Evolutionary conservation across 2,888 invertebrate genomes (phyloP), one percentile per base, ranked within the genome.

Genomic region (Pterostichus madidus): DNA sequence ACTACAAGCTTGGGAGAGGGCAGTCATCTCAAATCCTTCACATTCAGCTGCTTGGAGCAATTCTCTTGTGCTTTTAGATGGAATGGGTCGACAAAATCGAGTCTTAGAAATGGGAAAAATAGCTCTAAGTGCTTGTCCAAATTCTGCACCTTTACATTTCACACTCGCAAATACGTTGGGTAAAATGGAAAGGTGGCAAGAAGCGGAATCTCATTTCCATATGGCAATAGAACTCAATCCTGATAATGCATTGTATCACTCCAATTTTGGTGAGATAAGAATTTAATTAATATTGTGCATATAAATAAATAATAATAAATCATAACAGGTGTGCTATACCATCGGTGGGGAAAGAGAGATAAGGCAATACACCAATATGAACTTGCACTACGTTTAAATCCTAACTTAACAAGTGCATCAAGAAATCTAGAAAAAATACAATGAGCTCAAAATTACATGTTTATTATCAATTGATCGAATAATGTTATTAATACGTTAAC

Each of bases 11-110:
- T 99, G 98, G 98, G 92, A 93, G 86, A 94, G 94, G 88, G 96
- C 98, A 0, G 96, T 96, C 0, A 89, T 91, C 79, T 91, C 95
- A 82, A 95, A 95, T 87, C 94, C 96, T 0, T 93, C 92, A 0
- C 98, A 98, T 88, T 92, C 93, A 6, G 93, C 95, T 85, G 96
- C 98, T 0, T 99, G 99, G 99, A 96, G 95, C 64, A 99, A 99
- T 88, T 93, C 96, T 87, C 91, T 98, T 76, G 95, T 98, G 6
- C 92, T 98, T 86, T 90, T 96, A 83, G 97, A 97, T 88, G 94
- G 94, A 91, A 89, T 88, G 85, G 86, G 88, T 81, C 85, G 86
- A 44, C 89, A 88, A 78, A 92, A 94, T 10, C 93, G 94, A 87
- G 97, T 97, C 1, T 90, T 96, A 79, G 91, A 92, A 84, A 89